phyloP scores from a whole-genome alignment of 2,888 invertebrate genomes.

The Acanthosepion lycidas region DNA sequence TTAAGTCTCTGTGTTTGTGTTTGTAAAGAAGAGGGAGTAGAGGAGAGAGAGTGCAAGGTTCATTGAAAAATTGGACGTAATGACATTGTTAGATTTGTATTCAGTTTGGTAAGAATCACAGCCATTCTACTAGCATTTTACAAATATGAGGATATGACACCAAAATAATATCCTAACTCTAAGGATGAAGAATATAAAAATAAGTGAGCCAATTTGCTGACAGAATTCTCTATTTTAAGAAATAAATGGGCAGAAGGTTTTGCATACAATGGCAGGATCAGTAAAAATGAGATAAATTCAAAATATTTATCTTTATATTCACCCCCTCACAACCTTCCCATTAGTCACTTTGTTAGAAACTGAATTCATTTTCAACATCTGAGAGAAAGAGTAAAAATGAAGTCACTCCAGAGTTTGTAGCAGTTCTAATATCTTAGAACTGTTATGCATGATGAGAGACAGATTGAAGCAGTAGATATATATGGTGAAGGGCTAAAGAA shows the following conservation, averaged over 20 bases:
- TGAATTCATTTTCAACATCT: background rate
- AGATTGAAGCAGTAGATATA: slow-evolving; percentile 1
- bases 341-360: slow-evolving; percentile 22
- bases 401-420: background rate
- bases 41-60: slow-evolving; percentile 11
- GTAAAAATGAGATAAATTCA: slow-evolving; percentile 22
- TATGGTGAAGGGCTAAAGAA: background rate
- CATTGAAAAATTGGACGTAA: slow-evolving; percentile 5
- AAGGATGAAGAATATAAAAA: slow-evolving; percentile 1
- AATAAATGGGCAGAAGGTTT: slow-evolving; percentile 33
- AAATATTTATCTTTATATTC: slow-evolving; percentile 10
- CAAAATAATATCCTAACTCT: background rate
- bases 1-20: background rate
- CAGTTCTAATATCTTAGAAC: background rate
- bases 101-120: slow-evolving; percentile 16
- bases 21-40: background rate
- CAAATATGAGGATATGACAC: slow-evolving; percentile 33
- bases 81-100: background rate
- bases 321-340: slow-evolving; percentile 33
- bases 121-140: background rate
- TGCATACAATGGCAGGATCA: slow-evolving; percentile 22
- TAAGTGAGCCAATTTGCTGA: slow-evolving; percentile 11
- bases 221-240: background rate
- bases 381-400: background rate
- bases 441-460: background rate